A percentile compares a stretch with the other conserved stretches of the same genome.
Conservation (phyloP, 2,797 vertebrate genomes). For the Acestrorhynchus altus region DNA sequence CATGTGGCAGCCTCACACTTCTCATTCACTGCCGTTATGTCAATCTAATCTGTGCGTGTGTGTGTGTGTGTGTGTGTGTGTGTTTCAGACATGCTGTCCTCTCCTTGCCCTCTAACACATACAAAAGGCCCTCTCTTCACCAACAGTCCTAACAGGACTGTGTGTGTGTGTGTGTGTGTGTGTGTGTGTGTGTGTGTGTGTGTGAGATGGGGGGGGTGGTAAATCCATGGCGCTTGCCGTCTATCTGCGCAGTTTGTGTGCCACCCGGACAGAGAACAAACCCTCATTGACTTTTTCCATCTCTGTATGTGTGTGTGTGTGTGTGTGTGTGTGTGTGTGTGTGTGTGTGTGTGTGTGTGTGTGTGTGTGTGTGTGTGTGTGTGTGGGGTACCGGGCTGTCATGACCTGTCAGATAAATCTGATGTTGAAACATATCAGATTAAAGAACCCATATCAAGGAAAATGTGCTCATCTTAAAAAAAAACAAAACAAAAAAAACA, state of each 20-base stretch:
- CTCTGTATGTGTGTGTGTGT: background rate
- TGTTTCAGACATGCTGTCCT: background rate
- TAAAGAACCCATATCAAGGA: too few species aligned
- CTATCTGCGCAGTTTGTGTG: background rate
- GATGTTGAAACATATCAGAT: too few species aligned
- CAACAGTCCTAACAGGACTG: background rate
- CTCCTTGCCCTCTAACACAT: background rate
- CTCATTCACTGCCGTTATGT: too few species aligned
- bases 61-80: background rate
- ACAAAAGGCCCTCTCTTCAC: background rate
- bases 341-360: background rate
- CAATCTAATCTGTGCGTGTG: too few species aligned
- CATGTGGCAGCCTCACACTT: too few species aligned
- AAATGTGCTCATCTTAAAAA: too few species aligned
- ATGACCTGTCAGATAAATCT: too few species aligned
- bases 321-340: too few species aligned
- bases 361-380: too few species aligned
- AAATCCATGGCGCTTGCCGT: background rate
- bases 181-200: background rate
- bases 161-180: constrained; percentile 14
- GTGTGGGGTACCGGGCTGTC: too few species aligned
- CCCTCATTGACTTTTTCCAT: background rate
- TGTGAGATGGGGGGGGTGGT: too few species aligned
- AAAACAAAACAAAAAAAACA: too few species aligned
- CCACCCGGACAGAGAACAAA: background rate